Conservation (phyloP, 2,797 vertebrate genomes). For the Hozukius guyotensis region DNA sequence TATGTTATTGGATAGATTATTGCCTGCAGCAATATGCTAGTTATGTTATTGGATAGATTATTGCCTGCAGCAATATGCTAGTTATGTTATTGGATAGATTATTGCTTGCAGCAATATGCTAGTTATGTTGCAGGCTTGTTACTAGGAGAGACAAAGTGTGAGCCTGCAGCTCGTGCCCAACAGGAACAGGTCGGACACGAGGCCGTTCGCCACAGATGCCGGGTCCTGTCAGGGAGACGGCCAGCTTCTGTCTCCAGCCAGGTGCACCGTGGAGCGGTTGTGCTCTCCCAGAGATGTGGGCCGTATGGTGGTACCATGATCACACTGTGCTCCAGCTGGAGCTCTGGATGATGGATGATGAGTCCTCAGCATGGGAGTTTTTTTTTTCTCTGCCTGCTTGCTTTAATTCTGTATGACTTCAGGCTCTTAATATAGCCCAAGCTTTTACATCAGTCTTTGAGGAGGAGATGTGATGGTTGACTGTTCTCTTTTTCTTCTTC, state of each 20-base stretch:
- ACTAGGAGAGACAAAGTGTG: not conserved
- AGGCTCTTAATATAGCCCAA: constrained; percentile 55
- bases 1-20: too few relatives aligned
- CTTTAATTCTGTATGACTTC: constrained; percentile 58
- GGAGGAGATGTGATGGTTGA: not conserved
- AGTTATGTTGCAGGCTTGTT: not conserved
- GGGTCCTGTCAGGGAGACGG: constrained; percentile 5
- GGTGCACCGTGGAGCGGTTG: constrained; percentile 27
- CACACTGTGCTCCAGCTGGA: constrained; percentile 59
- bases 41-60: too few relatives aligned
- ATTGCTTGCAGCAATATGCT: not conserved
- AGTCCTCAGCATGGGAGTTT: constrained; percentile 38
- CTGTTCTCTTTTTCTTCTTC: not conserved
- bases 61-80: too few relatives aligned
- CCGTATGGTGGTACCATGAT: constrained; percentile 41
- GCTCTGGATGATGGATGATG: constrained; percentile 57
- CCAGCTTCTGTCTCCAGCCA: constrained; percentile 45
- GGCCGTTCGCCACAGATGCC: constrained; percentile 20
- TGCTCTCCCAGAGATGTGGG: constrained; percentile 38
- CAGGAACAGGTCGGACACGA: constrained; percentile 7
- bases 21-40: not conserved
- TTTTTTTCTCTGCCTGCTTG: constrained; percentile 43
- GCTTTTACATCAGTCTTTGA: constrained; percentile 17
- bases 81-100: too few relatives aligned
- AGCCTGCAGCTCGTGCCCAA: not conserved